These are phyloP conservation scores for Julus scanicus DNA, from an alignment of 2,888 invertebrate genomes.

Conservation along the genomic window DNA sequence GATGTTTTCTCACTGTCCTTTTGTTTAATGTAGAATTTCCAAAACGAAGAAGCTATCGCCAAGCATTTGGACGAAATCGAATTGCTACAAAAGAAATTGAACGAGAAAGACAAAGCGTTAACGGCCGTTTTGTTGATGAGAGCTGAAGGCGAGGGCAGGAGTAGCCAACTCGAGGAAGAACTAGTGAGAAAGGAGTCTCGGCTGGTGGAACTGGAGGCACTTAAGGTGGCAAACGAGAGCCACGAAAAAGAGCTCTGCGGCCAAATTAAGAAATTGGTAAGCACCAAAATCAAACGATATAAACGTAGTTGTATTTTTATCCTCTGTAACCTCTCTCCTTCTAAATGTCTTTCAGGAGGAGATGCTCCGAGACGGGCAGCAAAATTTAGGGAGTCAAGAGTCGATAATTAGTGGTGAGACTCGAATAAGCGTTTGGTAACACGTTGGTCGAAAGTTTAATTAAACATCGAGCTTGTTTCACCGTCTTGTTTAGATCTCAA, in stretches of 20 bases:
- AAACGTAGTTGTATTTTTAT: too few species aligned
- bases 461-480: too few species aligned
- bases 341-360: neutral
- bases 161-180: constrained; percentile 56
- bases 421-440: too few species aligned
- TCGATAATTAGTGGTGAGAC: neutral
- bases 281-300: neutral
- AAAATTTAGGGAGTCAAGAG: neutral
- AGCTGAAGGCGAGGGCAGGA: constrained; percentile 44
- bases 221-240: constrained; percentile 56
- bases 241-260: constrained; percentile 58
- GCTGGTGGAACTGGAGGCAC: constrained; percentile 55
- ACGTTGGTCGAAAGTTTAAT: too few species aligned
- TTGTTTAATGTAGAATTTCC: constrained; percentile 66
- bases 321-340: too few species aligned
- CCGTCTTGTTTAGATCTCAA: neutral
- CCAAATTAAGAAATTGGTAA: constrained; percentile 57
- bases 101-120: constrained; percentile 62
- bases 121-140: constrained; percentile 53
- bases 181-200: constrained; percentile 57
- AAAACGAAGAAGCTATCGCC: constrained; percentile 74
- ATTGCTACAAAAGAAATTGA: constrained; percentile 73
- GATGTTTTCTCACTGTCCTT: too few species aligned
- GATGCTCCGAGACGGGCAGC: neutral
- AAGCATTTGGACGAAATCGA: constrained; percentile 63